Conservation (phyloP, 2,113 vertebrate genomes). For the Pristiophorus japonicus region DNA sequence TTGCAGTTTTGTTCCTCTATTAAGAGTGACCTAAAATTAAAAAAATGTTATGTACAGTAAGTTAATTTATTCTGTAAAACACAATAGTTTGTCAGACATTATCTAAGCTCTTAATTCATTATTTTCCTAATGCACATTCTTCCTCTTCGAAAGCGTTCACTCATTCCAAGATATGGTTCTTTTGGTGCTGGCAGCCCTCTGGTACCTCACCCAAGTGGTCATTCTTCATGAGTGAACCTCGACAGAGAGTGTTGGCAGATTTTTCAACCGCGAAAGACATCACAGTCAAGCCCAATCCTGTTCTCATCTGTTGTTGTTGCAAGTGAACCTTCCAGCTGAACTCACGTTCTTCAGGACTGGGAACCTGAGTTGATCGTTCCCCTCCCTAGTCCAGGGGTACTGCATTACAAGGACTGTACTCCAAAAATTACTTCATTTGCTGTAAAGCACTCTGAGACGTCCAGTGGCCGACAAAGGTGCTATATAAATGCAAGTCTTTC, state of each 20-base stretch:
- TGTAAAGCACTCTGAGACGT: too few species aligned
- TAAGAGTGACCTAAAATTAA: slow-evolving; percentile 10
- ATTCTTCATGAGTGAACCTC: background rate
- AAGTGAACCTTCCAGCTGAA: background rate
- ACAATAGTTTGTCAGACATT: background rate
- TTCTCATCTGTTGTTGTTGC: background rate
- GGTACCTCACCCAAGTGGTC: background rate
- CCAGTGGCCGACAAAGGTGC: too few species aligned
- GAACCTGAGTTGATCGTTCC: background rate
- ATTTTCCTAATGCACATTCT: background rate
- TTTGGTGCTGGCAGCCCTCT: background rate
- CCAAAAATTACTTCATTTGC: too few species aligned
- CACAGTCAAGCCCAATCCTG: background rate
- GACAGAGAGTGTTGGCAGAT: background rate
- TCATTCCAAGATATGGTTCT: background rate
- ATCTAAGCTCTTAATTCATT: background rate
- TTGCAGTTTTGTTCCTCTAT: background rate
- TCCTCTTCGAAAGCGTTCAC: background rate
- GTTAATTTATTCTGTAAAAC: background rate
- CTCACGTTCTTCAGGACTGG: background rate
- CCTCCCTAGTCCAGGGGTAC: background rate
- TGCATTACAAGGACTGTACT: too few species aligned
- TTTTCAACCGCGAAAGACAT: background rate
- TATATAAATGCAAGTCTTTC: too few species aligned
- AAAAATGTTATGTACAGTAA: background rate